Base-by-base conservation (phyloP, 2,113 vertebrate species). In the Parus major region DNA sequence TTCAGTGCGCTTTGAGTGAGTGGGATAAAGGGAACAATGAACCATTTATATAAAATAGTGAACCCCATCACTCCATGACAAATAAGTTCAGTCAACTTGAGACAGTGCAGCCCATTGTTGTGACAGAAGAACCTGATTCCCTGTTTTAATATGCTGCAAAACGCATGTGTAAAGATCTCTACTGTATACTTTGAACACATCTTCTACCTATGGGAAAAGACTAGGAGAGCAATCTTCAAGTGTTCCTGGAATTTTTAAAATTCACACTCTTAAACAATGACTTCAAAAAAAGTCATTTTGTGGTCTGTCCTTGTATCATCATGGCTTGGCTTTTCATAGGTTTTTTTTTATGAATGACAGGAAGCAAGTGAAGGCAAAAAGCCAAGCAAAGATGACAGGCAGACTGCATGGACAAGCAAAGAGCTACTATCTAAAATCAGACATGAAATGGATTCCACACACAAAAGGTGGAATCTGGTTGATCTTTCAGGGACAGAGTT, bases 321-420 rank as follows among this genome's bases (percentile, higher is more conserved):
- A 25, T 16, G 10, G 6, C 15, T 75, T 75, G 35, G 14, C 28
- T 17, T 88, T 35, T 76, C 24, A 31, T 47, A 71, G 6, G 1
- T n/a, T n/a, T 18, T 55, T 68, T 39, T 76, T 35, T 47, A 35
- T 41, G 25, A 82, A 55, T 36, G 29, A 33, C 17, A 72, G 27
- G 27, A 91, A 88, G 79, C 4, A 21, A 70, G 11, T 18, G 31
- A 15, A 44, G 7, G 15, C 1, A 4, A 42, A 64, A 69, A 59
- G 7, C 0, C 29, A 63, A 53, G 19, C 0, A 0, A 59, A 61
- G 24, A 27, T 41, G 46, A 7, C 36, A 73, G 46, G 18, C 2
- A 0, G 15, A 28, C 42, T 85, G 39, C 4, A 11, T 35, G 35
- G 52, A 55, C 46, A 13, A 76, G 35, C 7, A 63, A 82, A 57